A percentile compares a stretch with the other conserved stretches of the same genome.
Conservation (phyloP, 2,888 invertebrate genomes). For the Chloroclysta siterata region DNA sequence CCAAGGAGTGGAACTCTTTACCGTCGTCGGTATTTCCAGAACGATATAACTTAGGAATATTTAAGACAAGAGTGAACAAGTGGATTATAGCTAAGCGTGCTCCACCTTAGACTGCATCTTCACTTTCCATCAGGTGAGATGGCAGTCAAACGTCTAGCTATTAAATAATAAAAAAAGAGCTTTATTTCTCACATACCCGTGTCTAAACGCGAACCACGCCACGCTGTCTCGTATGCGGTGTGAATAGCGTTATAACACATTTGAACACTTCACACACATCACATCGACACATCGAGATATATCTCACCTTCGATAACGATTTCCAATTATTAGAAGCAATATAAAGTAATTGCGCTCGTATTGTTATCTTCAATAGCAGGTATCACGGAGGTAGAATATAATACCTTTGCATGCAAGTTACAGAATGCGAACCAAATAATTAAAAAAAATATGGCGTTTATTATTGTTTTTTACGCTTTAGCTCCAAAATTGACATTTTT, state of each 20-base stretch:
- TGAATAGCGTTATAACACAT: not conserved
- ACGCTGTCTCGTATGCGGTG: not conserved
- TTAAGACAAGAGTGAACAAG: no score
- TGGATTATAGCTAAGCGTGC: no score
- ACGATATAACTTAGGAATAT: no score
- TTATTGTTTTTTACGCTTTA: no score
- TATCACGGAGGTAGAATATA: not conserved
- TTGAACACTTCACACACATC: not conserved
- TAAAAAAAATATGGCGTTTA: no score
- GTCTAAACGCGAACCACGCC: not conserved
- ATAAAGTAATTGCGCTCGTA: conserved; percentile 10
- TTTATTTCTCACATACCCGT: not conserved
- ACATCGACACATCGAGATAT: not conserved
- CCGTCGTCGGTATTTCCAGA: no score
- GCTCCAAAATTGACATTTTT: no score
- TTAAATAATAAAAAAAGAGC: no score
- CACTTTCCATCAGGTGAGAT: no score
- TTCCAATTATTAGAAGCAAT: conserved; percentile 19
- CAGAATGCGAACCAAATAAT: not conserved
- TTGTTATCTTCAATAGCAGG: conserved; percentile 14
- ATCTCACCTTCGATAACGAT: conserved; percentile 13
- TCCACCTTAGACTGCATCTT: no score
- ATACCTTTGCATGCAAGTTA: not conserved
- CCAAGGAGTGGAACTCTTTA: no score
- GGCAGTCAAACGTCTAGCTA: no score